Evolutionary conservation across 2,113 vertebrate genomes (phyloP).

Genomic region (Alligator sinensis): DNA sequence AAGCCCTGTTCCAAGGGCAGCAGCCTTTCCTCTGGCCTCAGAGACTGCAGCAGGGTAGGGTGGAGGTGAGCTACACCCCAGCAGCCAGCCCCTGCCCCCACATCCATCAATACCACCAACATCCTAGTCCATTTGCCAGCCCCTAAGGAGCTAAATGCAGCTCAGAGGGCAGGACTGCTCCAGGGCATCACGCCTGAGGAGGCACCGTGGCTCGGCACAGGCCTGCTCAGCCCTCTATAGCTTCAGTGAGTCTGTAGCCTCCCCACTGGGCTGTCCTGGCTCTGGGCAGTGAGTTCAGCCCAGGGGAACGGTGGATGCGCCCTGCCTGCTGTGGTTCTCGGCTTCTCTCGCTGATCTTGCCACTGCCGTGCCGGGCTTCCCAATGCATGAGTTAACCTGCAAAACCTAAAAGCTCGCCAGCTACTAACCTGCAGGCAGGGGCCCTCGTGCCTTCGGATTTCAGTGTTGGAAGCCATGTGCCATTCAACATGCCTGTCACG

Average conservation of each 20-base stretch:
- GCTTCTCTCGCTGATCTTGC: neutral
- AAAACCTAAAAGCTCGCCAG: neutral
- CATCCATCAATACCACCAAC: no score
- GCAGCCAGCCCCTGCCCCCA: no score
- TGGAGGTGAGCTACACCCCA: neutral
- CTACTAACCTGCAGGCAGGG: neutral
- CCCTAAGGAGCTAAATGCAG: no score
- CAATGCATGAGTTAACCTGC: neutral
- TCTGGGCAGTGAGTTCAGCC: neutral
- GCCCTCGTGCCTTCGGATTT: neutral
- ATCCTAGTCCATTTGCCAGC: no score
- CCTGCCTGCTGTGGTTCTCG: neutral
- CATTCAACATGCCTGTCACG: neutral
- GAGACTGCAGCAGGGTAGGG: neutral
- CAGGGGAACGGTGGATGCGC: neutral
- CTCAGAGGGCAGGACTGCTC: no score
- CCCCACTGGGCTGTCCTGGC: neutral
- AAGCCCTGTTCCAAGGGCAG: no score
- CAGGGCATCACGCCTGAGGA: neutral
- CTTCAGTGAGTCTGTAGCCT: neutral
- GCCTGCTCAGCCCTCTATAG: neutral
- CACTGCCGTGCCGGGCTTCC: no score
- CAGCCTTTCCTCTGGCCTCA: no score
- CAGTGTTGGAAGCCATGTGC: neutral
- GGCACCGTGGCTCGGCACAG: neutral